A percentile compares a stretch with the other conserved stretches of the same genome.
phyloP scores from a whole-genome alignment of 2,113 vertebrate genomes.

The Scalopus aquaticus region DNA sequence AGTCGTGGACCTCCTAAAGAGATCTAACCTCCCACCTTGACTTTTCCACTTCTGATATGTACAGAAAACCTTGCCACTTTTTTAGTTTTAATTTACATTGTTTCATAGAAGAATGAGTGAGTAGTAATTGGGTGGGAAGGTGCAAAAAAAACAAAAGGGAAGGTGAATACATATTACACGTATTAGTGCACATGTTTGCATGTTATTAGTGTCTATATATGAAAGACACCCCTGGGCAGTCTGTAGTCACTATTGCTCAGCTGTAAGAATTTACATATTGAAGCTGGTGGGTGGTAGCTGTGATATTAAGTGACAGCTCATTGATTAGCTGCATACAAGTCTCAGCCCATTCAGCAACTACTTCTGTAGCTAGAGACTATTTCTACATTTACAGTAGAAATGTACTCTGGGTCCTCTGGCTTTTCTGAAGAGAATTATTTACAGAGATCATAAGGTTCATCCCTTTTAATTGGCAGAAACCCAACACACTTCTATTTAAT shows the following conservation, averaged over 20 bases:
- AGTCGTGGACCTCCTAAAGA: neutral
- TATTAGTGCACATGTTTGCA: too few species aligned
- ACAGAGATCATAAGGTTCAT: neutral
- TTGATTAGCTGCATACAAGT: neutral
- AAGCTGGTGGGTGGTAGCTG: neutral
- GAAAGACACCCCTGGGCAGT: neutral
- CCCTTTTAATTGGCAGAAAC: neutral
- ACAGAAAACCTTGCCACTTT: too few species aligned
- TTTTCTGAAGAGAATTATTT: neutral
- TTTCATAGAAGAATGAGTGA: neutral
- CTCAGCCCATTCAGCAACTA: neutral
- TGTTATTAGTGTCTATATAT: neutral
- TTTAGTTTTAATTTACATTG: neutral
- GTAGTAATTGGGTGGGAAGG: neutral
- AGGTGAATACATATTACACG: neutral
- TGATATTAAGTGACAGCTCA: neutral
- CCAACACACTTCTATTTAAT: conserved; percentile 13
- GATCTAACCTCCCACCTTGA: neutral
- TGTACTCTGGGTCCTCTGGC: neutral
- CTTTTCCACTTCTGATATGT: neutral
- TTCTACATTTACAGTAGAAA: neutral
- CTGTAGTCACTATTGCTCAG: neutral
- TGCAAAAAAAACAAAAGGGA: neutral
- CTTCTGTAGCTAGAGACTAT: neutral
- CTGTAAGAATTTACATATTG: neutral